phyloP scores from a whole-genome alignment of 2,888 invertebrate species.

The Vandiemenella viatica region DNA sequence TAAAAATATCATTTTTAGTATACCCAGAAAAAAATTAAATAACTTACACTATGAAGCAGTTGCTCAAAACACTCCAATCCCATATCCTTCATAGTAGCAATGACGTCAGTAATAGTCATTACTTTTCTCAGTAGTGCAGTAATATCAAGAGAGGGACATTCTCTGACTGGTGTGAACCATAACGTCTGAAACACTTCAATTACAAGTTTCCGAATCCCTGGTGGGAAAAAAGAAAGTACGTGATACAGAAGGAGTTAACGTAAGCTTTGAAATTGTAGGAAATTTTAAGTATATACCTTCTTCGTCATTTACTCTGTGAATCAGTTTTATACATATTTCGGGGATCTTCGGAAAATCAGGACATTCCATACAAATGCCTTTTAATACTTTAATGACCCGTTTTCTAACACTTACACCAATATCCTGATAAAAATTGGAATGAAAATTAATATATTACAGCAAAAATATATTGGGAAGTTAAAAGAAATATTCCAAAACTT shows the following conservation, averaged over 20 bases:
- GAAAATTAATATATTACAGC: not conserved
- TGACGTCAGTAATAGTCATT: constrained; percentile 93
- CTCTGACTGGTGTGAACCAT: constrained; percentile 93
- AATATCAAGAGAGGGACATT: constrained; percentile 35
- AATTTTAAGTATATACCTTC: constrained; percentile 37
- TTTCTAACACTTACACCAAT: constrained; percentile 98
- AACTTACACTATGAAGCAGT: constrained; percentile 70
- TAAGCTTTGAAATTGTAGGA: not conserved
- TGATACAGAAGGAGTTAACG: not conserved
- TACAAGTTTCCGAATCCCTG: constrained; percentile 80
- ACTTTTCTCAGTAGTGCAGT: constrained; percentile 60
- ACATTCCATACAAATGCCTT: constrained; percentile 95
- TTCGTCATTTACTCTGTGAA: constrained; percentile 93
- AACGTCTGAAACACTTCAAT: constrained; percentile 98
- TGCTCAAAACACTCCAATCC: constrained; percentile 92
- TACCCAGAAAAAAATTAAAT: not conserved
- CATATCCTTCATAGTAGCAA: constrained; percentile 75
- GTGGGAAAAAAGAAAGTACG: constrained; percentile 1
- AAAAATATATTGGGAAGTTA: not conserved
- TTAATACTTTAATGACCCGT: constrained; percentile 94
- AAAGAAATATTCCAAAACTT: not conserved
- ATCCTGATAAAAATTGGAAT: constrained; percentile 38
- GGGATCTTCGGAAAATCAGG: constrained; percentile 93
- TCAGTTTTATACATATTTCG: constrained; percentile 98
- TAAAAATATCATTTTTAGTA: too few relatives aligned